Conservation (phyloP, 2,113 vertebrate species). For the Typhlomys cinereus region DNA sequence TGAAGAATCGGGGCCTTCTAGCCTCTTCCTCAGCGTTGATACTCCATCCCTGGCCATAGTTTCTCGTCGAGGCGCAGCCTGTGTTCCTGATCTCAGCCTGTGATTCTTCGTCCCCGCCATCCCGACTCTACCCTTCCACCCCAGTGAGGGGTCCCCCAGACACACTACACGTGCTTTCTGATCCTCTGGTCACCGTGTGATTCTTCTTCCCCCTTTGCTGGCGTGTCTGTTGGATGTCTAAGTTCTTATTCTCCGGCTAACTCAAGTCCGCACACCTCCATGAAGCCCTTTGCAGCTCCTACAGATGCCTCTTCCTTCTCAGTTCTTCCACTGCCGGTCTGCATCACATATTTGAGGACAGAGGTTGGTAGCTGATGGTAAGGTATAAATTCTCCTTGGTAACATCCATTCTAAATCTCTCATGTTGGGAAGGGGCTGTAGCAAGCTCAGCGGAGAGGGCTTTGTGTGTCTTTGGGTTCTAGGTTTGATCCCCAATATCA, state of each 20-base stretch:
- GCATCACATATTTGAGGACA: background rate
- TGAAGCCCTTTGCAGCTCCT: background rate
- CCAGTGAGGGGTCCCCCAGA: background rate
- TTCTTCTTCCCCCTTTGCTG: background rate
- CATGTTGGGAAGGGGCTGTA: background rate
- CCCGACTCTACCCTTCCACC: too few species aligned
- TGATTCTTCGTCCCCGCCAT: background rate
- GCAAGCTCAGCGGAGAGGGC: background rate
- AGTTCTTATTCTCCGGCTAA: background rate
- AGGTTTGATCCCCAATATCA: background rate
- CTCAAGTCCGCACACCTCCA: too few species aligned
- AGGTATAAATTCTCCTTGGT: background rate
- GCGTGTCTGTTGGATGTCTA: background rate
- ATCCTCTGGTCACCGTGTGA: too few species aligned
- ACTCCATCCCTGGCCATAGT: accelerated
- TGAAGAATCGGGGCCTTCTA: background rate
- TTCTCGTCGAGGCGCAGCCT: background rate
- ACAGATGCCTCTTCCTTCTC: background rate
- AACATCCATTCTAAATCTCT: background rate
- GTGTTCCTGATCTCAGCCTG: background rate
- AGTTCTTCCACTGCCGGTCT: background rate
- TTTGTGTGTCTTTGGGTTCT: background rate
- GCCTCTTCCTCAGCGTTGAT: background rate
- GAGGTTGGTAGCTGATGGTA: background rate
- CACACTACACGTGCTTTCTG: accelerated